Evolutionary conservation across 2,797 vertebrate genomes (phyloP), one percentile per base, ranked within the genome.

Genomic region (Chlorospingus semifuscus): DNA sequence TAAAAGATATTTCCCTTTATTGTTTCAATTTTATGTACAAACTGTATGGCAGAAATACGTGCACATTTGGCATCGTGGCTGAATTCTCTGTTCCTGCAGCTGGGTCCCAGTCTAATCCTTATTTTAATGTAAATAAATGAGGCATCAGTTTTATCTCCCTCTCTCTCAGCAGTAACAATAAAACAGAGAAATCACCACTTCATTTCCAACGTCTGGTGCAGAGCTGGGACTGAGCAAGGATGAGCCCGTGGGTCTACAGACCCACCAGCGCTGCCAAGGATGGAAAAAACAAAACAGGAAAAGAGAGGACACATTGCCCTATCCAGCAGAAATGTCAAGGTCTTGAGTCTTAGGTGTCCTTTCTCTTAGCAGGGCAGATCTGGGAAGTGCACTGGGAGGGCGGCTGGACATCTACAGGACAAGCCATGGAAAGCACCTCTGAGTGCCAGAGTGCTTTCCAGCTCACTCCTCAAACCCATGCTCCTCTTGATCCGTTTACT

Each of bases 21-120:
- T 97, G 96, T 96, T 95, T 94, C 93, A 79, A 88, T 94, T 95
- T 96, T 93, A 97, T 94, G 89, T 79, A 88, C 87, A 95, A 97
- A 94, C 74, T 91, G 70, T 64, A 90, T 27, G 59, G 87, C 87
- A 95, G 91, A 95, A 94, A 95, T 96, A 95, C 12, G 42, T 21
- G 70, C 1, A 0, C 9, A 5, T 68, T 89, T 94, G 95, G 95
- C 95, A 83, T 12, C 0, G 1, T 68, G 83, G 80, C 60, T 7
- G 84, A 91, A 49, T 36, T 91, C 77, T 85, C 81, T 63, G 46
- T 34, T 92, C 60, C 78, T 80, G 80, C 81, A 82, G 75, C 77
- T 90, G 65, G 78, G 85, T 94, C 94, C 90, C 94, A 93, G 77
- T 27, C 81, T 95, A 92, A 94, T 94, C 49, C 86, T 96, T 94